These are phyloP conservation scores for Cerastoderma edule DNA, from an alignment of 2,888 invertebrate genomes.

Conservation along the genomic window DNA sequence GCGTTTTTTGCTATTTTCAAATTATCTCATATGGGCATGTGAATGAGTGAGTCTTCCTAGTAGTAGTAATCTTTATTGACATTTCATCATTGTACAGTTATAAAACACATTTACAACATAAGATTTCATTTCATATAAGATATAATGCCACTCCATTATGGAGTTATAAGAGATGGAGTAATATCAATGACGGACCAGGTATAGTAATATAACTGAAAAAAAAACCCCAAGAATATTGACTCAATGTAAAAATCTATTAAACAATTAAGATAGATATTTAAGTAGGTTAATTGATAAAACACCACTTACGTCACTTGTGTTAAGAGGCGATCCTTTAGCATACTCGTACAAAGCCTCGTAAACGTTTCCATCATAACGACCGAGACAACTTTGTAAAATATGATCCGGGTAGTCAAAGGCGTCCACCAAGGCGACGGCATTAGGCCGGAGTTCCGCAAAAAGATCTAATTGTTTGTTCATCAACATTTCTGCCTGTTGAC, in stretches of 20 bases:
- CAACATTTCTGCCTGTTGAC: constrained; percentile 84
- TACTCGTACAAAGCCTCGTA: constrained; percentile 84
- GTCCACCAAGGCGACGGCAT: constrained; percentile 96
- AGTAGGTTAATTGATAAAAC: not conserved
- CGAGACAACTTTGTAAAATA: constrained; percentile 82
- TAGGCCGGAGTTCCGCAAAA: constrained; percentile 90
- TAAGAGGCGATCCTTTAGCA: constrained; percentile 83
- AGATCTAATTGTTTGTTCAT: constrained; percentile 90
- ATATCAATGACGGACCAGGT: not conserved
- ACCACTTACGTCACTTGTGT: constrained; percentile 78
- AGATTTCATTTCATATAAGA: not conserved
- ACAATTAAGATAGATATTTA: not conserved
- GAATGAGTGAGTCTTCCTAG: too few relatives aligned
- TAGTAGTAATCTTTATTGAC: too few relatives aligned
- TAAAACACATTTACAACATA: too few relatives aligned
- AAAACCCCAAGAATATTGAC: not conserved
- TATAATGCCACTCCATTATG: not conserved
- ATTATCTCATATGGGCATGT: too few relatives aligned
- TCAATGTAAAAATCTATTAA: not conserved
- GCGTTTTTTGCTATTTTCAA: too few relatives aligned
- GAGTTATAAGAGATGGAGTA: not conserved
- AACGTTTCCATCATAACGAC: constrained; percentile 84
- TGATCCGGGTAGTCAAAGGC: constrained; percentile 89
- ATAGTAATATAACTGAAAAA: not conserved
- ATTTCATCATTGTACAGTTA: too few relatives aligned